Evolutionary conservation across 2,888 invertebrate genomes (phyloP), one percentile per base, ranked within the genome.

Genomic region (Dorcus hopei): DNA sequence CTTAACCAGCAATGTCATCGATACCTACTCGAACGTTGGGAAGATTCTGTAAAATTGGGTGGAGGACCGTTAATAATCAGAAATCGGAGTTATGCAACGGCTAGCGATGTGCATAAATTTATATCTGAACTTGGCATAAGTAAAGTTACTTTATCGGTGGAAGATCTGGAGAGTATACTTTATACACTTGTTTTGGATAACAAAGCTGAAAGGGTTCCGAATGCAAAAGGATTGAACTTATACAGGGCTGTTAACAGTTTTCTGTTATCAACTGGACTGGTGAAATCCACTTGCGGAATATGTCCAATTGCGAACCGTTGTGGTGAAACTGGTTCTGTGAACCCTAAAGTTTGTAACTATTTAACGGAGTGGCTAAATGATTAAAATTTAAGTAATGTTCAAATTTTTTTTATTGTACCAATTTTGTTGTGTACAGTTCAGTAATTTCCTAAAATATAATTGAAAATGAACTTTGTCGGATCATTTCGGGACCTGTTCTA

Each of bases 91-190:
- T 94, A 88, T 75, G 91, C 91, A 3, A 88, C 93, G 3, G 91
- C 93, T 5, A 85, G 85, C 65, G 95, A 97, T 79, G 93, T 97
- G 2, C 91, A 91, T 76, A 90, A 93, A 72, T 95, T 90, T 76
- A 97, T 97, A 65, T 88, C 90, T 1, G 93, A 95, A 64, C 81
- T 95, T 63, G 93, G 94, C 57, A 94, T 97, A 61, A 95, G 95
- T 79, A 96, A 95, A 83, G 93, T 93, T 7, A 66, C 70, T 38
- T 67, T 79, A 40, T 71, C 76, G 6, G 72, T 77, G 8, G 91
- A 91, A 73, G 96, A 97, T 80, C 88, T 97, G 54, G 93, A 95
- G 74, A 92, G 92, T 65, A 95, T 97, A 73, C 80, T 97, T 19
- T 90, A 96, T 75, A 95, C 96, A 2, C 83, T 97, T 7, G 90